Evolutionary conservation across 2,888 invertebrate genomes (phyloP), one percentile per base, ranked within the genome.

Genomic region (Machimus atricapillus): DNA sequence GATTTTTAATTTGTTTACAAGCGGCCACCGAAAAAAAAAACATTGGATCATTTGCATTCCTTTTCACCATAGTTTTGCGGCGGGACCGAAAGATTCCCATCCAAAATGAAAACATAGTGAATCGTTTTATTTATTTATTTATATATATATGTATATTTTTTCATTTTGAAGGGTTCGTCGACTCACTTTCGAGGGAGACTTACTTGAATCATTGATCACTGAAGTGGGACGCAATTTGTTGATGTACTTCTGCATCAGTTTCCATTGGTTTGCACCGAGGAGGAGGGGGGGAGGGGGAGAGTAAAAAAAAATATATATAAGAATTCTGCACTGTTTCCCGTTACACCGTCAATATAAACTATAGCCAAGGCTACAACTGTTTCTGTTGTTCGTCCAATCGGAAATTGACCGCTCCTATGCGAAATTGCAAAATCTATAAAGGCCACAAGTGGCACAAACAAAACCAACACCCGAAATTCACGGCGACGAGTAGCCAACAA

Each of bases 391-490:
- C 27, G 66, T 66, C 23, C 12, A 66, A 66, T 66, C 66, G 66
- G 66, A 66, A 66, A 27, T 66, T 66, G 66, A 19, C 23, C 66
- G 66, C 27, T 66, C 66, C 23, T 66, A 23, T 23, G 66, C 66
- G 27, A 27, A 66, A 19, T 27, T 23, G 23, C 66, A 66, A 46
- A 46, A 46, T 46, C 14, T 52, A 52, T 52, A 52, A 19, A 66
- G 66, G 66, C 66, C 27, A 76, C 76, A 76, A 76, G 40, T 76
- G 34, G 76, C 76, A 34, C 78, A n/a, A 43, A 37, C 46, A 46
- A 46, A 81, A 81, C 52, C 40, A 79, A 81, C 81, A 56, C 52
- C 27, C 66, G 66, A 81, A 81, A 46, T 76, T 76, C 76, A 52
- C 81, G 19, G 56, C 46, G 8, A 52, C 37, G 81, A 81, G n/a